A percentile compares a stretch with the other conserved stretches of the same genome.
Conservation (phyloP, 2,113 vertebrate genomes). For the Macrotus californicus region DNA sequence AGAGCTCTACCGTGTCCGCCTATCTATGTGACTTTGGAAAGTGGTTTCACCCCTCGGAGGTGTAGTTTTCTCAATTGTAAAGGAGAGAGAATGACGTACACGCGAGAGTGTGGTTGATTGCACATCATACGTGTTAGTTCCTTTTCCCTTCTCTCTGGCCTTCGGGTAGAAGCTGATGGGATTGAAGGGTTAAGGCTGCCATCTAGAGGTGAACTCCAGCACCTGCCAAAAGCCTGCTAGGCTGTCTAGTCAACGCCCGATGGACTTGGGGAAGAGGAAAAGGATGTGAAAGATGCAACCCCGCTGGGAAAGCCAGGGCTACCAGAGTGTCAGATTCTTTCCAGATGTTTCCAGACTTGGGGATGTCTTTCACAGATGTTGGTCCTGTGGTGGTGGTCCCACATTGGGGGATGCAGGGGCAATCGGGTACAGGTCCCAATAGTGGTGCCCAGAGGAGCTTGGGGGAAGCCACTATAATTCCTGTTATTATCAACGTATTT, state of each 20-base stretch:
- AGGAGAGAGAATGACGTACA: neutral
- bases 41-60: neutral
- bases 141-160: neutral
- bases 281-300: neutral
- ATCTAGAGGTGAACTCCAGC: constrained; percentile 27
- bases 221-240: neutral
- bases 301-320: neutral
- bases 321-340: constrained; percentile 16
- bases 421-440: neutral
- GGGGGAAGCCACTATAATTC: neutral
- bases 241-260: neutral
- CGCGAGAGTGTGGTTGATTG: neutral
- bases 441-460: neutral
- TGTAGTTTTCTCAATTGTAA: neutral
- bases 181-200: constrained; percentile 45
- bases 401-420: neutral
- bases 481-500: neutral
- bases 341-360: constrained; percentile 42
- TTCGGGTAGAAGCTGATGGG: neutral
- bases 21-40: neutral
- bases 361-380: constrained; percentile 35
- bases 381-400: neutral
- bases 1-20: neutral
- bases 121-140: rapidly evolving
- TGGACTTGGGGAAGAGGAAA: neutral